Percentiles rank a stretch among this genome's conserved stretches.
Evolutionary conservation across 2,888 invertebrate genomes (phyloP).

Genomic region (Flexamia atlantica): DNA sequence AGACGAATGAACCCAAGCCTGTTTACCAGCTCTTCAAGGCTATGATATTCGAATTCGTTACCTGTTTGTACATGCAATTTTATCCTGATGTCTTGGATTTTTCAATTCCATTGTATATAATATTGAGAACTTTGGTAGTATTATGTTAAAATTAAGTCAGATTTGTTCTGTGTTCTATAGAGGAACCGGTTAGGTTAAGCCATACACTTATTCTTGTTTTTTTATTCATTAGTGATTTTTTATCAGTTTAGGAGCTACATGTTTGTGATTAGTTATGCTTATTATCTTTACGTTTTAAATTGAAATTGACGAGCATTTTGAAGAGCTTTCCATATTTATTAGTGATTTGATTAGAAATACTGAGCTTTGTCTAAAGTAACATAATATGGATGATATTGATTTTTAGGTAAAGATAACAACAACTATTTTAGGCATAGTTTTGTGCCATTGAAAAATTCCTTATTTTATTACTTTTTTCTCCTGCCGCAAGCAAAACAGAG

Average conservation of each 20-base stretch:
- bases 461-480: no score
- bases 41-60: neutral
- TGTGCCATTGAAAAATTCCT: no score
- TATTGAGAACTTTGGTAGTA: neutral
- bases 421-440: no score
- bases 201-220: neutral
- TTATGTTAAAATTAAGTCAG: neutral
- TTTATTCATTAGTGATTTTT: neutral
- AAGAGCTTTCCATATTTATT: no score
- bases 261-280: neutral
- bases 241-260: neutral
- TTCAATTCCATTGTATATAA: conserved; percentile 8
- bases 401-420: no score
- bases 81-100: neutral
- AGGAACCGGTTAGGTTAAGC: neutral
- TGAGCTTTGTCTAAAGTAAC: no score
- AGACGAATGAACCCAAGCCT: neutral
- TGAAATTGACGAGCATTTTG: no score
- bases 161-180: neutral
- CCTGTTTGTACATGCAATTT: conserved; percentile 39
- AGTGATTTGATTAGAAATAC: no score
- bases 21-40: conserved; percentile 1
- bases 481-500: no score
- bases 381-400: no score
- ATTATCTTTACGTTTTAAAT: neutral